phyloP scores from a whole-genome alignment of 2,797 vertebrate genomes.

The Parauchenoglanis ngamensis region DNA sequence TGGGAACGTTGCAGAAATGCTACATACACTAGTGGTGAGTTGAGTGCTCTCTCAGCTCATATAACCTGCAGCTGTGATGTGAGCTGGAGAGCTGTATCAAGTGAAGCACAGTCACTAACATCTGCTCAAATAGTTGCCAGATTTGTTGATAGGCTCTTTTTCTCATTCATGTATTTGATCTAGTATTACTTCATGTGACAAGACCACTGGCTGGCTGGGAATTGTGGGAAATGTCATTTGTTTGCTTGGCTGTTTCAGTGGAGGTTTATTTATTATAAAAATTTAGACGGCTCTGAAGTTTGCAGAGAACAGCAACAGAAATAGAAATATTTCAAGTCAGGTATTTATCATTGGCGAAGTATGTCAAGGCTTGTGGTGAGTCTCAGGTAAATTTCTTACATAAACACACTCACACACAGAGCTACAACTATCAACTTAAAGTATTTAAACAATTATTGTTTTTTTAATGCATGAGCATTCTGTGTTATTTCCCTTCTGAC shows the following conservation, averaged over 20 bases:
- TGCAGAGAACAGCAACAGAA: not conserved
- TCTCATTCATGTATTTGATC: not conserved
- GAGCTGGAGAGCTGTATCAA: not conserved
- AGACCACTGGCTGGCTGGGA: not conserved
- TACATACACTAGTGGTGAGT: not conserved
- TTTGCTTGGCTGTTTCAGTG: not conserved
- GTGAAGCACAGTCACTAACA: not conserved
- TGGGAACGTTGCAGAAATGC: not conserved
- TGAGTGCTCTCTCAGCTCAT: not conserved
- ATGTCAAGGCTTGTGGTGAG: not conserved
- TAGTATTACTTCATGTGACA: not conserved
- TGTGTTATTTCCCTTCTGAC: not conserved
- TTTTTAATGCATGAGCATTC: not conserved
- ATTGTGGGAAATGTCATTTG: not conserved
- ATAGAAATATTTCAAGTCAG: not conserved
- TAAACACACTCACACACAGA: not conserved
- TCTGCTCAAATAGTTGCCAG: not conserved
- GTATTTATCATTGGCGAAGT: not conserved
- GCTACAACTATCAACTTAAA: not conserved
- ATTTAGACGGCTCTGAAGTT: not conserved
- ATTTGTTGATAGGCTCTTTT: not conserved
- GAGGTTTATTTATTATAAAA: not conserved
- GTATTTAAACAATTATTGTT: not conserved
- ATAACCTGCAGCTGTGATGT: not conserved
- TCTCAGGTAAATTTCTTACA: not conserved